Base-by-base conservation (phyloP, 2,888 invertebrate species). In the Glomeris marginata region DNA sequence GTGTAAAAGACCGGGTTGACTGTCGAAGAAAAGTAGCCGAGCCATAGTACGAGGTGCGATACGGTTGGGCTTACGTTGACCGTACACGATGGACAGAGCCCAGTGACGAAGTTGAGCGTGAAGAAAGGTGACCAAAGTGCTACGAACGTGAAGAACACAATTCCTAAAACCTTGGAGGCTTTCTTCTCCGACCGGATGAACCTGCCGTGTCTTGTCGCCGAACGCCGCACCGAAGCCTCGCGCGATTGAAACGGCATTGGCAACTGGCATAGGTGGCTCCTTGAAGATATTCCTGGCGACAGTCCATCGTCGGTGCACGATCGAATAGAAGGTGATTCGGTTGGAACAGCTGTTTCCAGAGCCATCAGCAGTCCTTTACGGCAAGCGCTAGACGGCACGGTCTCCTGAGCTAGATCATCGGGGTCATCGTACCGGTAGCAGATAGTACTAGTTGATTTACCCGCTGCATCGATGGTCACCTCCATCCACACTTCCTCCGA, bases 91-190 rank as follows among this genome's bases (percentile, higher is more conserved):
- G 77, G 75, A 61, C 90, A 91, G 11, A 90, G 74, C 0, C 83
- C 83, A 13, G 85, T 83, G 55, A 90, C 70, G 63, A 92, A 74
- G 52, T 66, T 50, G 10, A 88, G 73, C 10, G 87, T 81, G 67
- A 92, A 92, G 69, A 92, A 92, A 8, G 92, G 91, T n/a, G 90
- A 84, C 91, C 92, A 92, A 33, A 91, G 75, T 42, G 91, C 79
- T 33, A 91, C 90, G 64, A 92, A 92, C 0, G 88, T 88, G 68
- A 88, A 88, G 70, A 92, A 92, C 1, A 92, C 90, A 1, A 92
- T 85, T 2, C 91, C 91, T 18, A 92, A 70, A 2, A 92, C 94
- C 70, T 94, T 91, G 11, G 94, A 92, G 0, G 95, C 95, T 66
- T 94, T 94, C 64, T 92, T 91, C 65, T 95, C 92, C 47, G 90